A percentile compares a stretch with the other conserved stretches of the same genome.
phyloP scores from a whole-genome alignment of 2,797 vertebrate genomes.

The Oreonectes daqikongensis region DNA sequence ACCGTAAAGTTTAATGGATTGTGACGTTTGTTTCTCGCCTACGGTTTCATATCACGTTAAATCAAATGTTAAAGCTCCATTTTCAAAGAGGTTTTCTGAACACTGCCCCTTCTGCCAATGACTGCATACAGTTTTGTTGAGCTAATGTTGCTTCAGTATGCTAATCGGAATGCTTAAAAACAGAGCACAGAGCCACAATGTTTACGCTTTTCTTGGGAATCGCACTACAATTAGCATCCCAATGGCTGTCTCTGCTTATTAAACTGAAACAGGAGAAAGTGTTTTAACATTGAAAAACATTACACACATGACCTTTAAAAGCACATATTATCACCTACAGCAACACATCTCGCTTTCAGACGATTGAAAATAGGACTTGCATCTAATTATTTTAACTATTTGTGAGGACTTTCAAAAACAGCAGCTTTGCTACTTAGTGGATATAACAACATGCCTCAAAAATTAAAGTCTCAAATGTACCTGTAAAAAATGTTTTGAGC shows the following conservation, averaged over 20 bases:
- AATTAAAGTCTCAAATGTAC: conserved; percentile 8
- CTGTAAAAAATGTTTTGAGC: neutral
- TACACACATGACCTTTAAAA: conserved; percentile 7
- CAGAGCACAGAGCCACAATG: neutral
- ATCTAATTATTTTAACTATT: neutral
- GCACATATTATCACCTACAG: conserved; percentile 28
- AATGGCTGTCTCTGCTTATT: neutral
- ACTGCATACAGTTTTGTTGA: neutral
- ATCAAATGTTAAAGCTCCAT: neutral
- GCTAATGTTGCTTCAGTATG: neutral
- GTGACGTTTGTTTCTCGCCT: neutral
- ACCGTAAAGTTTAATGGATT: conserved; percentile 1
- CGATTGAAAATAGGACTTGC: conserved; percentile 2
- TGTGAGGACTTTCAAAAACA: neutral
- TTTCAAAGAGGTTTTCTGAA: neutral
- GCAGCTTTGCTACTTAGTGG: neutral
- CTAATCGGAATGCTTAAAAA: neutral
- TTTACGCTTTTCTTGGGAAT: neutral
- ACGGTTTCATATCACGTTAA: neutral
- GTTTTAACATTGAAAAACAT: neutral
- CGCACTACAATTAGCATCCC: neutral
- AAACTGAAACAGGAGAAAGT: neutral
- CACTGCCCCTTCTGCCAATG: neutral
- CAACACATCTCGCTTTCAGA: neutral
- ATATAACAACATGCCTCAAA: neutral